Conservation (phyloP, 2,797 vertebrate species). For the Varecia variegata region DNA sequence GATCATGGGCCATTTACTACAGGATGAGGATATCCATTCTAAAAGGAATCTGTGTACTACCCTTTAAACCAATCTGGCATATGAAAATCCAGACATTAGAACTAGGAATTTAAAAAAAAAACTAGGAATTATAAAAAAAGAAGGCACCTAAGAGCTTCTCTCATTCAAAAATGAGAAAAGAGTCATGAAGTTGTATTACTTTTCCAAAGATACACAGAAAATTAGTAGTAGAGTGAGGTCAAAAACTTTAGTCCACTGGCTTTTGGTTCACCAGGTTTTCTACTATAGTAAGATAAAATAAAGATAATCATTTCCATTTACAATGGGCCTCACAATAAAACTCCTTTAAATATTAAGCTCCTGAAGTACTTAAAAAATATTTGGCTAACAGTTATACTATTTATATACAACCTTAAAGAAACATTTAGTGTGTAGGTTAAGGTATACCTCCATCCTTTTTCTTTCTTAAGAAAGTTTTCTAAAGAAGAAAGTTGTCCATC, state of each 20-base stretch:
- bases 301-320: slow-evolving; percentile 9
- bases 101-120: neutral
- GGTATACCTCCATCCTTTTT: neutral
- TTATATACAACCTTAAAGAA: slow-evolving; percentile 4
- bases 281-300: neutral
- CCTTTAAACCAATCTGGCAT: neutral
- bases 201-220: neutral
- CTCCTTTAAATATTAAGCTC: neutral
- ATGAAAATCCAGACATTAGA: neutral
- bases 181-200: neutral
- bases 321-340: neutral
- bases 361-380: neutral
- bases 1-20: neutral
- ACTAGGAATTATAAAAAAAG: neutral
- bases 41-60: neutral
- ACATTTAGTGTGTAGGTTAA: neutral
- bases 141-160: neutral
- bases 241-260: neutral
- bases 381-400: neutral
- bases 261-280: neutral
- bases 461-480: neutral
- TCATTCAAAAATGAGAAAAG: slow-evolving; percentile 15
- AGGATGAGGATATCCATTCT: neutral
- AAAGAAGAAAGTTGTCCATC: neutral
- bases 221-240: neutral